These are phyloP conservation scores for Trinectes maculatus DNA, from an alignment of 2,113 vertebrate species.

Conservation along the genomic window DNA sequence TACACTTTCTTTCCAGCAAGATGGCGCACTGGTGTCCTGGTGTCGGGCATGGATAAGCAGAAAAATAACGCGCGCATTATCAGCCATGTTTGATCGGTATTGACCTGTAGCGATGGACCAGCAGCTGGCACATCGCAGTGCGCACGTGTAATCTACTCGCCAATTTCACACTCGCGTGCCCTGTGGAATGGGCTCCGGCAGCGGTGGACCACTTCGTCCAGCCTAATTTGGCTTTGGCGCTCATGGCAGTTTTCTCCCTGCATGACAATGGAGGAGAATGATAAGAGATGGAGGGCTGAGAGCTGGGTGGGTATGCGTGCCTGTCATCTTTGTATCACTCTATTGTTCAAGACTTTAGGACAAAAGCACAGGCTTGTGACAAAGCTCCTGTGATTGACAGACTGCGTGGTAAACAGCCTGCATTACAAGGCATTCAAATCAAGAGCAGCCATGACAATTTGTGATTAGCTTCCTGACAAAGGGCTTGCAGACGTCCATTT, in stretches of 20 bases:
- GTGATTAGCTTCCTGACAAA: slow-evolving; percentile 63
- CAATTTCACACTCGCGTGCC: slow-evolving; percentile 65
- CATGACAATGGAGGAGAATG: slow-evolving; percentile 20
- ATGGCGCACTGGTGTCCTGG: slow-evolving; percentile 15
- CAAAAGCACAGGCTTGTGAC: slow-evolving; percentile 52
- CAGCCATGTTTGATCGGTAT: slow-evolving; percentile 60
- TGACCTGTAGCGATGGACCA: slow-evolving; percentile 50
- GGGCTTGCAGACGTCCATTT: slow-evolving; percentile 31
- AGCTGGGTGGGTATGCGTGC: slow-evolving; percentile 33
- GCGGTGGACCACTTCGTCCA: slow-evolving; percentile 15
- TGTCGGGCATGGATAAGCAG: slow-evolving; percentile 25
- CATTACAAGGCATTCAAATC: slow-evolving; percentile 68
- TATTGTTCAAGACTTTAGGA: slow-evolving; percentile 47
- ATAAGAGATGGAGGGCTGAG: slow-evolving; percentile 33
- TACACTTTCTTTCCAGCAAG: slow-evolving; percentile 19
- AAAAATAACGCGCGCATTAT: slow-evolving; percentile 38
- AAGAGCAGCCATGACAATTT: slow-evolving; percentile 65
- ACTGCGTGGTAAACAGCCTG: slow-evolving; percentile 47
- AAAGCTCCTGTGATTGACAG: slow-evolving; percentile 58
- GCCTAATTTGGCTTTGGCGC: slow-evolving; percentile 15
- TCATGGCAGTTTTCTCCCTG: background rate
- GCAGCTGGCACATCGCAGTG: slow-evolving; percentile 42
- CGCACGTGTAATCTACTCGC: slow-evolving; percentile 58
- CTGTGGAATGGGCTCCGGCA: slow-evolving; percentile 36
- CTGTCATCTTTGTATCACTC: slow-evolving; percentile 46